A percentile compares a stretch with the other conserved stretches of the same genome.
Evolutionary conservation across 1,140 invertebrate genomes (phyloP).

Genomic region (Brachionus calyciflorus): DNA sequence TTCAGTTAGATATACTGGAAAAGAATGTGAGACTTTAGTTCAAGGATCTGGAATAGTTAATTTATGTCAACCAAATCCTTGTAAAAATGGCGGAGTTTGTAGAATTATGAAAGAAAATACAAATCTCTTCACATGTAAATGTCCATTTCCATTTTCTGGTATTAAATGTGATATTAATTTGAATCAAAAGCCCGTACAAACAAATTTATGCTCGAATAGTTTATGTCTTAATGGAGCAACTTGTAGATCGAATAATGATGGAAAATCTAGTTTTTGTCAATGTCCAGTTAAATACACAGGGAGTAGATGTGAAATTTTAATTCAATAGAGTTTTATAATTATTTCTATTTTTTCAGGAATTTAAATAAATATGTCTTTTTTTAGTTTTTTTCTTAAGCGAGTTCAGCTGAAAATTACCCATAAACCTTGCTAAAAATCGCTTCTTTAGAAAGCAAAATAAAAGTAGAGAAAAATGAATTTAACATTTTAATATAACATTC

Average conservation of each 20-base stretch:
- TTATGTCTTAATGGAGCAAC: slow-evolving; percentile 85
- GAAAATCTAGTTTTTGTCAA: slow-evolving; percentile 15
- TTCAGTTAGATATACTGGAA: neutral
- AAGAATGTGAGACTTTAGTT: neutral
- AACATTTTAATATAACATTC: too few species aligned
- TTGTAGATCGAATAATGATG: slow-evolving; percentile 66
- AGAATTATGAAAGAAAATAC: slow-evolving; percentile 75
- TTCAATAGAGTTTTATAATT: too few species aligned
- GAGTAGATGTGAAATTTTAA: slow-evolving; percentile 30
- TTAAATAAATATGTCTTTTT: too few species aligned
- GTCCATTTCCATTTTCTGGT: neutral
- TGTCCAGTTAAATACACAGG: slow-evolving; percentile 41
- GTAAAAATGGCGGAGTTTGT: slow-evolving; percentile 93
- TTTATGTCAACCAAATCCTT: slow-evolving; percentile 62
- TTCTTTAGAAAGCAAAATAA: too few species aligned
- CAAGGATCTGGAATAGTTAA: too few species aligned
- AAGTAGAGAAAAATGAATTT: too few species aligned
- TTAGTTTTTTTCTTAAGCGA: too few species aligned
- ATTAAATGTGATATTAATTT: neutral
- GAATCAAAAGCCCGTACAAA: too few species aligned
- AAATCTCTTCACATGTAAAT: neutral
- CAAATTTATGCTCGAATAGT: slow-evolving; percentile 50
- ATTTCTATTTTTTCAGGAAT: too few species aligned
- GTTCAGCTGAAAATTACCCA: too few species aligned
- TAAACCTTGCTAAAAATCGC: too few species aligned